A percentile compares a stretch with the other conserved stretches of the same genome.
Evolutionary conservation across 2,797 vertebrate species (phyloP).

Genomic region (Phoeniculus purpureus): DNA sequence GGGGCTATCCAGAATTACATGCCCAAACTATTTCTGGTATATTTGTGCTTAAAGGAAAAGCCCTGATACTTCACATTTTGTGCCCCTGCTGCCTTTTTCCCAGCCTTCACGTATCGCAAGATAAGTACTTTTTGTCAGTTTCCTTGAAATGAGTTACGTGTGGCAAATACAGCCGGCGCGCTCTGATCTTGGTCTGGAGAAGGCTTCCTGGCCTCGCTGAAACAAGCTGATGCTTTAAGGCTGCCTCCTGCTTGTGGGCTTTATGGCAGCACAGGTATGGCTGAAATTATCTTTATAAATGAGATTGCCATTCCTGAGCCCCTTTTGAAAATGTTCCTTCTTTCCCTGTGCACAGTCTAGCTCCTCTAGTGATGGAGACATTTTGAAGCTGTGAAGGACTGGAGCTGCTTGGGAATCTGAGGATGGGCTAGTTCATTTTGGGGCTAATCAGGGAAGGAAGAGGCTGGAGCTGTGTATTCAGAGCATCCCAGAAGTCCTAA

Average conservation of each 20-base stretch:
- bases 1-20: not conserved
- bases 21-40: not conserved
- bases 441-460: not conserved
- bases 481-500: not conserved
- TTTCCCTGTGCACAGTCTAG: not conserved
- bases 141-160: not conserved
- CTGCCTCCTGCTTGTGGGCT: not conserved
- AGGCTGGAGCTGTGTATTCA: not conserved
- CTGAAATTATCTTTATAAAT: slow-evolving; percentile 28
- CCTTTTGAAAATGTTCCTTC: not conserved
- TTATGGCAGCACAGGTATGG: not conserved
- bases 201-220: not conserved
- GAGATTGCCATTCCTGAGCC: not conserved
- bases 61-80: not conserved
- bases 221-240: not conserved
- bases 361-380: not conserved
- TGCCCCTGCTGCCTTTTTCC: not conserved
- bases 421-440: not conserved
- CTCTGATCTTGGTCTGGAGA: not conserved
- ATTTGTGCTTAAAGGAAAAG: not conserved
- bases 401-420: not conserved
- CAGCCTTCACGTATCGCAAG: slow-evolving; percentile 1
- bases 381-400: not conserved
- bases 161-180: not conserved
- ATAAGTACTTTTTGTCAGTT: slow-evolving; percentile 33